Evolutionary conservation across 2,888 invertebrate genomes (phyloP).

Genomic region (Bimastos eiseni): DNA sequence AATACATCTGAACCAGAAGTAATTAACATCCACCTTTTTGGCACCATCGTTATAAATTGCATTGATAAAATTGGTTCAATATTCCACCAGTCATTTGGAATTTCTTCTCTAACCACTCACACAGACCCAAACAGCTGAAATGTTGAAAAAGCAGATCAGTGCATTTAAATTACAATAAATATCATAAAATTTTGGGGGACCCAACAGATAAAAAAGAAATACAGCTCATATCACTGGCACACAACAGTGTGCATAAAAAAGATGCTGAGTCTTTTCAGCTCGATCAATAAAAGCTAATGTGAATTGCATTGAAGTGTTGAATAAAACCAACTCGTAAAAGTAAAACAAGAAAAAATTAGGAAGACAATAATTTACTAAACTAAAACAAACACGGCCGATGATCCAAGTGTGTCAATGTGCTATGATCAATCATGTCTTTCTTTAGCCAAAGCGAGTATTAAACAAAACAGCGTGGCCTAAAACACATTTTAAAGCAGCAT

Average conservation of each 20-base stretch:
- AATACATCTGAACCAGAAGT: neutral
- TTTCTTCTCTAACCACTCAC: neutral
- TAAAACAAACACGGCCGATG: neutral
- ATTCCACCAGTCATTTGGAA: neutral
- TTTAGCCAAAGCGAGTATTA: neutral
- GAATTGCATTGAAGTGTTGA: neutral
- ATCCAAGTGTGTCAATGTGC: neutral
- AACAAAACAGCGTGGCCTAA: neutral
- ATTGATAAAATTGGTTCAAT: neutral
- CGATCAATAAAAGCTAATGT: neutral
- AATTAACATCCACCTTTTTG: neutral
- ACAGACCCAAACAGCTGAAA: neutral
- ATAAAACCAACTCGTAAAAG: neutral
- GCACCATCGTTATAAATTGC: neutral
- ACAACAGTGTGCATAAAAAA: neutral
- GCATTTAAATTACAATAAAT: neutral
- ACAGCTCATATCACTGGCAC: neutral
- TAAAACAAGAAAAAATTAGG: neutral
- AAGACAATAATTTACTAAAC: neutral
- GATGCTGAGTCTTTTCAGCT: neutral
- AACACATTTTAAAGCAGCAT: neutral
- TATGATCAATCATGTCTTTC: neutral
- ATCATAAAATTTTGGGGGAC: too few species aligned
- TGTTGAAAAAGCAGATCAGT: neutral
- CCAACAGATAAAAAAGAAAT: neutral